These are phyloP conservation scores for Germaria angustata DNA, from an alignment of 2,888 invertebrate genomes.

Conservation along the genomic window DNA sequence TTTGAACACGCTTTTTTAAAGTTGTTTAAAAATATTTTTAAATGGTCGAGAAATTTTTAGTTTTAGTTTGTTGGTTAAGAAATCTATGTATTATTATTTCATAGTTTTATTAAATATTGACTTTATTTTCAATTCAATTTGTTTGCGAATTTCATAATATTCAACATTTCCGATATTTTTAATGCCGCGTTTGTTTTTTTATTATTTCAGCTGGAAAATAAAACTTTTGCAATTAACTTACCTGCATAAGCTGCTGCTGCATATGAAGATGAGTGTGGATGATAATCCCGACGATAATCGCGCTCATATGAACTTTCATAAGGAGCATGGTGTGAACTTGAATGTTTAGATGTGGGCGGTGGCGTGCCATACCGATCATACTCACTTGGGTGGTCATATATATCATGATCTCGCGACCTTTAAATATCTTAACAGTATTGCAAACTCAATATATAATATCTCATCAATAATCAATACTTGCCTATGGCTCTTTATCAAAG, in stretches of 20 bases:
- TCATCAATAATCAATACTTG: constrained; percentile 54
- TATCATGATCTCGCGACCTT: constrained; percentile 78
- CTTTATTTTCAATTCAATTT: constrained; percentile 50
- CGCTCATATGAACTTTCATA: constrained; percentile 78
- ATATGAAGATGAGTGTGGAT: constrained; percentile 78
- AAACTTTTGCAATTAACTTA: constrained; percentile 69
- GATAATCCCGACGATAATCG: constrained; percentile 78
- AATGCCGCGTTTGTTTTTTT: constrained; percentile 32
- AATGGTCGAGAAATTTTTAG: constrained; percentile 4
- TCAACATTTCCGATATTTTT: background rate
- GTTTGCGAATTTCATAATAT: constrained; percentile 2
- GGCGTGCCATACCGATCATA: constrained; percentile 78
- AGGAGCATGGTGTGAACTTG: constrained; percentile 76
- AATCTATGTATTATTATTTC: too few relatives aligned
- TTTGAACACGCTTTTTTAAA: constrained; percentile 9
- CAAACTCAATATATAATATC: background rate
- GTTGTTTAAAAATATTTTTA: constrained; percentile 40
- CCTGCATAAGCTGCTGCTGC: constrained; percentile 76
- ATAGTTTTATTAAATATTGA: constrained; percentile 2
- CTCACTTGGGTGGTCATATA: constrained; percentile 78
- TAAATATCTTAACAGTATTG: background rate
- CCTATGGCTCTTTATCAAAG: constrained; percentile 80
- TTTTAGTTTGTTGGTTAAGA: constrained; percentile 34
- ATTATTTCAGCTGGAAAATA: constrained; percentile 57
- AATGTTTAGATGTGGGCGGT: constrained; percentile 77